phyloP scores from a whole-genome alignment of 2,797 vertebrate genomes.

The Otolemur crassicaudatus region DNA sequence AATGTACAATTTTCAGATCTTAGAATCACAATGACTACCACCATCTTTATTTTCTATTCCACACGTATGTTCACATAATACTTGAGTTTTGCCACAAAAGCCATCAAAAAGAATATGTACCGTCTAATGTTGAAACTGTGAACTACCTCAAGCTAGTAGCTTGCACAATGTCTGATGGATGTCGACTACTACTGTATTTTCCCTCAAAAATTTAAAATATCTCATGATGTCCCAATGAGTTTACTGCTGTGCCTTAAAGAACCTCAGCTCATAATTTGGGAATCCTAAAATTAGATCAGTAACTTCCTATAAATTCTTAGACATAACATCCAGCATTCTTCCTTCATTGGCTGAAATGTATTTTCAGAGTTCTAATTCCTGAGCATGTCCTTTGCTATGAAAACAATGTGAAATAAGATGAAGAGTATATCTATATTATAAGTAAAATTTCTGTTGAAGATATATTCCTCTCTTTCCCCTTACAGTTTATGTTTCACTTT shows the following conservation, averaged over 20 bases:
- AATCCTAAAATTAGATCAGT: background rate
- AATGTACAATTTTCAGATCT: background rate
- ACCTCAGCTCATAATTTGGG: conserved; percentile 16
- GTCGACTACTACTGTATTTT: background rate
- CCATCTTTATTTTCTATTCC: background rate
- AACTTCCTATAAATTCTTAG: conserved; percentile 6
- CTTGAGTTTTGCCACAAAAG: conserved; percentile 31
- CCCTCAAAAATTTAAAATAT: conserved; percentile 49
- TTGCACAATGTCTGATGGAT: conserved; percentile 5
- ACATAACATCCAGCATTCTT: background rate
- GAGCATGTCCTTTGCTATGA: conserved; percentile 2
- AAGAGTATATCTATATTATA: background rate
- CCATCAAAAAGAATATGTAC: conserved; percentile 25
- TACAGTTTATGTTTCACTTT: background rate
- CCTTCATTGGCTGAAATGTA: background rate
- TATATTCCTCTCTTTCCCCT: background rate
- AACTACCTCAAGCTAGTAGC: conserved; percentile 20
- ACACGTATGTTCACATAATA: background rate
- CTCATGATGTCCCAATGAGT: background rate
- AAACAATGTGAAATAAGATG: conserved; percentile 3
- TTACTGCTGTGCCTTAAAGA: background rate
- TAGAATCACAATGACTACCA: background rate
- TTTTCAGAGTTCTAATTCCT: conserved; percentile 42
- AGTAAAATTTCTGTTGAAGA: background rate
- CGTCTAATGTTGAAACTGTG: conserved; percentile 6